Base-by-base conservation (phyloP, 1,140 invertebrate genomes). In the Euwallacea similis region DNA sequence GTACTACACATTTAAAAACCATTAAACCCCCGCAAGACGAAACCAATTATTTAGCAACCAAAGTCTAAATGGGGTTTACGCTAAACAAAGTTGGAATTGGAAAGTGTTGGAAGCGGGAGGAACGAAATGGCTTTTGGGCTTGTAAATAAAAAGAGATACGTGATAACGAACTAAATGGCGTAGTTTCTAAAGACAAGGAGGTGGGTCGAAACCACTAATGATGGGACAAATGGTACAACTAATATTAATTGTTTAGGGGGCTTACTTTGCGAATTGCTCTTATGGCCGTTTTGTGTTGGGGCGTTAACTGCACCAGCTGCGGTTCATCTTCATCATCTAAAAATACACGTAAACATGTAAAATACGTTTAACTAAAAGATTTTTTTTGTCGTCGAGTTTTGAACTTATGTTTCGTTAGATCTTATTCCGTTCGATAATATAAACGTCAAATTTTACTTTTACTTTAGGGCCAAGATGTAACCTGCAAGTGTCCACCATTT, bases 221-320 rank as follows among this genome's bases (percentile, higher is more conserved):
- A 6, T 13, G 46, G 13, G 13, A 50, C 46, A 50, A 50, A 50
- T 1, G 9, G n/a, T n/a, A n/a, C n/a, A n/a, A n/a, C 13, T 50
- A 50, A 50, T 11, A 33, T 33, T 33, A 33, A 33, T 50, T 11
- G 46, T 50, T 50, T 13, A 15, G 7, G 15, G 15, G 42, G n/a
- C 71, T 73, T 83, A 97, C 95, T 90, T 96, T 96, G 85, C 95
- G 86, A 80, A 97, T 93, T 69, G 95, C 94, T 79, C 95, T 85
- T 80, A 97, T 97, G 69, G 95, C 95, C 74, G 89, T 90, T 85
- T 96, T 96, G 81, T 97, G 94, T 78, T 91, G 88, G 76, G 90
- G 89, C 56, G 93, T 95, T 69, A 96, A 83, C 75, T 91, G 90
- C 70, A 91, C 86, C 79, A 88, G 91, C 72, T 90, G 87, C 58